Conservation (phyloP, 2,888 invertebrate genomes). For the Melolontha melolontha region DNA sequence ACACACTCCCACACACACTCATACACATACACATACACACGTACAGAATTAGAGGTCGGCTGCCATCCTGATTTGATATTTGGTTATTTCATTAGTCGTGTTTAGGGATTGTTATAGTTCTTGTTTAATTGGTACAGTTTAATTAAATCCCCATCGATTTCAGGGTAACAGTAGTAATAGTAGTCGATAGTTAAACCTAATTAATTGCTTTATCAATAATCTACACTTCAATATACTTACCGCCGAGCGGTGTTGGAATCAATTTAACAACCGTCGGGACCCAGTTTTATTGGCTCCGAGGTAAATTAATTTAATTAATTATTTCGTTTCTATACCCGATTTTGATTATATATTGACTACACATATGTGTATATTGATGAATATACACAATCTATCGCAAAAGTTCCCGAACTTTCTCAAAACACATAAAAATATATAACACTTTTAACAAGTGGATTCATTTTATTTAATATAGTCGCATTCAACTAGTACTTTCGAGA, state of each 20-base stretch:
- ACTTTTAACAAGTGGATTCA: no score
- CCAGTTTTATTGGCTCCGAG: constrained; percentile 26
- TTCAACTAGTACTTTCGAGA: no score
- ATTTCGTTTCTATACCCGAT: constrained; percentile 31
- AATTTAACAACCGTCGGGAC: constrained; percentile 21
- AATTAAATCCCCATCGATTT: constrained; percentile 52
- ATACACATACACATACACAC: constrained; percentile 41
- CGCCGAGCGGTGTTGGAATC: constrained; percentile 15
- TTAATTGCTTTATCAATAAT: constrained; percentile 45
- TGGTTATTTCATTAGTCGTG: constrained; percentile 53
- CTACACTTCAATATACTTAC: constrained; percentile 43
- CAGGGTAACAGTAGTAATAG: not conserved
- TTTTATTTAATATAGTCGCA: no score
- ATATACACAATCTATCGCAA: not conserved
- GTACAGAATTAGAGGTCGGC: constrained; percentile 50
- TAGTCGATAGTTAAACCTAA: constrained; percentile 43
- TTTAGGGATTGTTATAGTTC: constrained; percentile 52
- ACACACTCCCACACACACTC: constrained; percentile 42
- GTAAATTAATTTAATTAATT: constrained; percentile 39
- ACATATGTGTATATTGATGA: not conserved
- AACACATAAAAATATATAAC: no score
- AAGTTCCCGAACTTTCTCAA: no score
- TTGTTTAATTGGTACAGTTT: constrained; percentile 52
- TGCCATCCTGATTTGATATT: constrained; percentile 52
- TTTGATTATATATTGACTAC: constrained; percentile 21